Evolutionary conservation across 2,113 vertebrate species (phyloP).

Genomic region (Melanocharis versteri): DNA sequence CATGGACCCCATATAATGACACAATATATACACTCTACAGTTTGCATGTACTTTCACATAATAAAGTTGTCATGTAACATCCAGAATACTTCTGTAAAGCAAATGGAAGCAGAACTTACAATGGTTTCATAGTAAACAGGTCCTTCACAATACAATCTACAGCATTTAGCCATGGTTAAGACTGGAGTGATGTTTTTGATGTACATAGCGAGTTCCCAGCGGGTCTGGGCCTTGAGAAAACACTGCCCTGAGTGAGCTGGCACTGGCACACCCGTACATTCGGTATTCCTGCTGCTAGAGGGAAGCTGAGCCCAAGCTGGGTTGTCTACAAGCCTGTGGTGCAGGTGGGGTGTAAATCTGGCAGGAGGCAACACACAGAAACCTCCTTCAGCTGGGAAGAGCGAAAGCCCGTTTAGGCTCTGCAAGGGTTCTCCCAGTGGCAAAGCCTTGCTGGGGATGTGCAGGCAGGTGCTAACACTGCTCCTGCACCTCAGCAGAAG

Average conservation of each 20-base stretch:
- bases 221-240: conserved; percentile 25
- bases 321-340: conserved; percentile 38
- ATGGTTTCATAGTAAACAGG: conserved; percentile 62
- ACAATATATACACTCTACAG: conserved; percentile 76
- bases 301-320: conserved; percentile 24
- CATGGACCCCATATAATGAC: conserved; percentile 46
- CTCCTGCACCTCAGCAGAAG: not conserved
- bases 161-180: conserved; percentile 70
- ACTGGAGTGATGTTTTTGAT: conserved; percentile 62
- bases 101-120: conserved; percentile 68
- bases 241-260: conserved; percentile 52
- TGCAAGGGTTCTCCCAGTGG: not conserved
- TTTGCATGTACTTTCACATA: conserved; percentile 69
- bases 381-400: not conserved
- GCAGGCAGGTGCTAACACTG: not conserved
- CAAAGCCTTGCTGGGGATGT: not conserved
- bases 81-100: conserved; percentile 71
- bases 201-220: conserved; percentile 22
- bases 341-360: not conserved
- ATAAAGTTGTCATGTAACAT: conserved; percentile 59
- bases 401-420: not conserved
- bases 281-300: conserved; percentile 67
- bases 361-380: not conserved
- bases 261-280: conserved; percentile 43
- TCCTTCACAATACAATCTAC: conserved; percentile 64